Evolutionary conservation across 64 coral and sea anemone genomes (phyloP).

Genomic region (Montipora capricornis): DNA sequence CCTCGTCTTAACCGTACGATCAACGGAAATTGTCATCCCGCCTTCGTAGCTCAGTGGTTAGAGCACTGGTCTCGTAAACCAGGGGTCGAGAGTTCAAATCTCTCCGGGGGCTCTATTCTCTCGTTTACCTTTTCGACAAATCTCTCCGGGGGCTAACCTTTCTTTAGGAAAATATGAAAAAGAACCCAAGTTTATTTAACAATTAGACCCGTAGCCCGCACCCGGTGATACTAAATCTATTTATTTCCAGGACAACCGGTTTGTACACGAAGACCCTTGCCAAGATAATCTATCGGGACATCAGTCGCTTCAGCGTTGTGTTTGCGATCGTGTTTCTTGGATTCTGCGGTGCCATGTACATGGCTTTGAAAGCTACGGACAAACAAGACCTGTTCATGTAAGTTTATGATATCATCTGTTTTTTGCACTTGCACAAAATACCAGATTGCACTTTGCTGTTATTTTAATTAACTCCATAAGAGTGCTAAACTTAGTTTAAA

Average conservation of each 20-base stretch:
- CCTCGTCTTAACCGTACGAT: too few relatives aligned
- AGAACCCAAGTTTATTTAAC: too few relatives aligned
- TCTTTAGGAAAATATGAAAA: too few relatives aligned
- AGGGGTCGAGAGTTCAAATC: too few relatives aligned
- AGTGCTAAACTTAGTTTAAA: too few relatives aligned
- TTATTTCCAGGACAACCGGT: slow-evolving; percentile 68
- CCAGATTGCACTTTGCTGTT: not conserved
- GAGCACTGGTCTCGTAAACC: too few relatives aligned
- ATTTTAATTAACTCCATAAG: not conserved
- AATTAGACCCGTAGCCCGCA: too few relatives aligned
- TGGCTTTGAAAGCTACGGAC: slow-evolving; percentile 63
- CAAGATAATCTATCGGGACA: slow-evolving; percentile 79
- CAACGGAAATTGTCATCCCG: too few relatives aligned
- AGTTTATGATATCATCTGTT: not conserved
- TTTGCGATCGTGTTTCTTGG: slow-evolving; percentile 63
- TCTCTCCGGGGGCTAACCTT: not conserved
- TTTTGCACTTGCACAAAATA: not conserved
- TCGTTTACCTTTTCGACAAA: too few relatives aligned
- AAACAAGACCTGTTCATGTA: slow-evolving; percentile 52
- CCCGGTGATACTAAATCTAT: too few relatives aligned
- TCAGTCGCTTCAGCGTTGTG: slow-evolving; percentile 63
- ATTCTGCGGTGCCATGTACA: slow-evolving; percentile 70
- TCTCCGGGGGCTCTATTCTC: too few relatives aligned
- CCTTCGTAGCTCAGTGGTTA: too few relatives aligned
- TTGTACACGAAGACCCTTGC: slow-evolving; percentile 87